These are phyloP conservation scores for Cyprinodon tularosa DNA, from an alignment of 2,113 vertebrate genomes.

Conservation along the genomic window DNA sequence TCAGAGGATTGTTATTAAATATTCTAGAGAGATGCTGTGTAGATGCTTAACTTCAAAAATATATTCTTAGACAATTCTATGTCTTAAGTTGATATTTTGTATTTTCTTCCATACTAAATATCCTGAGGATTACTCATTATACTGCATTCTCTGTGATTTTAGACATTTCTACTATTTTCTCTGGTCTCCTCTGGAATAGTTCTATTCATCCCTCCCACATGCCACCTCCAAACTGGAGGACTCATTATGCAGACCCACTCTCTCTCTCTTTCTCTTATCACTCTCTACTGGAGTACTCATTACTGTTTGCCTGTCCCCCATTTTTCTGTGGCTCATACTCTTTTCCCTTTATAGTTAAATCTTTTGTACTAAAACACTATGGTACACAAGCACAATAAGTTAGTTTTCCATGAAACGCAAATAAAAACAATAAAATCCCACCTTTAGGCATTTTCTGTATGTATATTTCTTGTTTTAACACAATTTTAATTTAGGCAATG, in stretches of 20 bases:
- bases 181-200: constrained; percentile 38
- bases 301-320: constrained; percentile 56
- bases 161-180: constrained; percentile 36
- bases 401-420: constrained; percentile 1
- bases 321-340: constrained; percentile 34
- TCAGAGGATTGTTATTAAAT: too few relatives aligned
- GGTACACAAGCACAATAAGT: background rate
- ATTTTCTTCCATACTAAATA: constrained; percentile 6
- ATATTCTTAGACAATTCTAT: constrained; percentile 6
- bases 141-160: constrained; percentile 44
- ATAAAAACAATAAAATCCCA: constrained; percentile 3
- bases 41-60: background rate
- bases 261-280: constrained; percentile 64
- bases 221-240: constrained; percentile 63
- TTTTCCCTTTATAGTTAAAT: constrained; percentile 45
- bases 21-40: background rate
- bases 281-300: constrained; percentile 71
- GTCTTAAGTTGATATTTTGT: constrained; percentile 5
- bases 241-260: constrained; percentile 67
- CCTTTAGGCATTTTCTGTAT: background rate
- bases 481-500: too few relatives aligned
- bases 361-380: constrained; percentile 17
- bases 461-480: too few relatives aligned
- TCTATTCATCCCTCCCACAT: constrained; percentile 52
- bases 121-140: constrained; percentile 53